phyloP scores from a whole-genome alignment of 2,888 invertebrate genomes.

The Trachelus iudaicus region DNA sequence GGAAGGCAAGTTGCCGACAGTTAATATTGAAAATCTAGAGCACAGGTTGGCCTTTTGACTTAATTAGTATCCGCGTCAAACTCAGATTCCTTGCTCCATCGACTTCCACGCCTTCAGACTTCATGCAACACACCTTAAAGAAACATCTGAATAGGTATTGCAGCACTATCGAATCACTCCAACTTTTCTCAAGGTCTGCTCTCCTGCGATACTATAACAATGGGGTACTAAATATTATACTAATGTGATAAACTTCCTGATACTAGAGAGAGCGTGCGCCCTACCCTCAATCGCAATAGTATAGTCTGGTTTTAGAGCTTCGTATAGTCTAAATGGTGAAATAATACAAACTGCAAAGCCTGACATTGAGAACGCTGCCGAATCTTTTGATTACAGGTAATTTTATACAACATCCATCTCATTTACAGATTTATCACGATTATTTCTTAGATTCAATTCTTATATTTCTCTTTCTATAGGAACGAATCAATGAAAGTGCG shows the following conservation, averaged over 20 bases:
- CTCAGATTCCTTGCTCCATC: not conserved
- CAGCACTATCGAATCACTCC: not conserved
- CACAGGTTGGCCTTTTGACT: constrained; percentile 13
- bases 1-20: constrained; percentile 7
- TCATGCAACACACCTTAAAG: not conserved
- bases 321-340: not conserved
- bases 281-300: too few species aligned
- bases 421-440: not conserved
- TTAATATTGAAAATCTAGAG: constrained; percentile 21
- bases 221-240: not conserved
- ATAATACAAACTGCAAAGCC: not conserved
- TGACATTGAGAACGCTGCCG: not conserved
- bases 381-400: not conserved
- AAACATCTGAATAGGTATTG: not conserved
- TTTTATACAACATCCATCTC: not conserved
- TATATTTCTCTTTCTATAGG: not conserved
- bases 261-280: not conserved
- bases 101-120: not conserved
- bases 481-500: not conserved
- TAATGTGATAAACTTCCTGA: not conserved
- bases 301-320: not conserved
- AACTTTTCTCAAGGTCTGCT: not conserved
- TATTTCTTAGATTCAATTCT: not conserved
- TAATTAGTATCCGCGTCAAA: constrained; percentile 9
- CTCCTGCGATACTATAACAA: not conserved